Evolutionary conservation across 2,888 invertebrate species (phyloP).

Genomic region (Mythimna ferrago): DNA sequence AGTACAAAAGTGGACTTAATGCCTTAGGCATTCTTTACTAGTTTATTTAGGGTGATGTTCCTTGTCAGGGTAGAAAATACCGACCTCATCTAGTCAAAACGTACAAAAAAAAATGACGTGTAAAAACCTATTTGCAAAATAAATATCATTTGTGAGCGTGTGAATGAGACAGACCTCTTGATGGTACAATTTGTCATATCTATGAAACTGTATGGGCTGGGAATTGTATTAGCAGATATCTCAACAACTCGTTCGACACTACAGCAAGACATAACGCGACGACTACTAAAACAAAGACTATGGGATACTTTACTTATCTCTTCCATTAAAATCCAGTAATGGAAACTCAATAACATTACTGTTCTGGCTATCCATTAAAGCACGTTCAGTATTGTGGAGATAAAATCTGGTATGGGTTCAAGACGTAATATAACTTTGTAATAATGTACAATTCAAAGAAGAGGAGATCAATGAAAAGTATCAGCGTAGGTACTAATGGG

Average conservation of each 20-base stretch:
- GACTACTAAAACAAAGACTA: slow-evolving; percentile 20
- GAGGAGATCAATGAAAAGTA: background rate
- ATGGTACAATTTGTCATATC: background rate
- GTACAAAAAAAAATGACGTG: too few relatives aligned
- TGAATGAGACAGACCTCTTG: background rate
- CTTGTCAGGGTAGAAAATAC: too few relatives aligned
- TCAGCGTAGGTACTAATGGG: background rate
- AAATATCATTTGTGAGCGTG: background rate
- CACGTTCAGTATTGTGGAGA: background rate
- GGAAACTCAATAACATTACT: background rate
- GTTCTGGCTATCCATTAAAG: background rate
- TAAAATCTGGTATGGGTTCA: background rate
- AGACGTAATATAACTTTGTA: background rate
- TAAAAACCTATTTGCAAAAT: too few relatives aligned
- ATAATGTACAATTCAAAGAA: background rate
- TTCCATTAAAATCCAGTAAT: background rate
- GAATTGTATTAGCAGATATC: background rate
- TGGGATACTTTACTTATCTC: slow-evolving; percentile 14
- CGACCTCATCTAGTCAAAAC: too few relatives aligned
- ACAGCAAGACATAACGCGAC: background rate
- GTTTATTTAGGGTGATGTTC: too few relatives aligned
- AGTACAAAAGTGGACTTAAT: too few relatives aligned
- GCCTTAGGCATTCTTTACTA: too few relatives aligned
- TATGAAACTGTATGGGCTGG: too few relatives aligned
- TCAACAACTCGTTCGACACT: background rate